Percentiles rank a stretch among this genome's conserved stretches.
phyloP scores from a whole-genome alignment of 2,888 invertebrate species.

The Meganola albula region DNA sequence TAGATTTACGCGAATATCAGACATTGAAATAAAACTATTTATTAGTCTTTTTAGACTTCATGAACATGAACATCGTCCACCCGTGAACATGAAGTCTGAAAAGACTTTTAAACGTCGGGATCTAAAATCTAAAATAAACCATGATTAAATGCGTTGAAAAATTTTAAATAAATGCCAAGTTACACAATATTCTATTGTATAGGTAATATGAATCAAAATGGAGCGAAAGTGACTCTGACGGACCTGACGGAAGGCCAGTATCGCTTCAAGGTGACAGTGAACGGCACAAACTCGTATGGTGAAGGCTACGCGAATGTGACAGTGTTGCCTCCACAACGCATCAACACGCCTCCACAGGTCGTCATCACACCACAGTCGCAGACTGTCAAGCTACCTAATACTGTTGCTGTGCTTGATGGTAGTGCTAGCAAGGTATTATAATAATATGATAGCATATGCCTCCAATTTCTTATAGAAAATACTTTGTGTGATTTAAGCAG shows the following conservation, averaged over 20 bases:
- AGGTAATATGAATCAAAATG: slow-evolving; percentile 90
- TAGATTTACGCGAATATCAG: no score
- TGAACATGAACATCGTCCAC: no score
- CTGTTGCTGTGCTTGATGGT: slow-evolving; percentile 93
- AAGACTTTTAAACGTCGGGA: no score
- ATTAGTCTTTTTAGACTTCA: no score
- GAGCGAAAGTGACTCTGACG: slow-evolving; percentile 87
- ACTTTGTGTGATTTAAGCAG: slow-evolving; percentile 81
- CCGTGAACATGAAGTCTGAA: no score
- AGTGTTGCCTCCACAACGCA: slow-evolving; percentile 88
- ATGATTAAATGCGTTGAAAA: no score
- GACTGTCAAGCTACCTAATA: slow-evolving; percentile 92
- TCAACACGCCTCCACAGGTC: slow-evolving; percentile 90
- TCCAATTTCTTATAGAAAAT: slow-evolving; percentile 68
- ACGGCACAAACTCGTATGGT: slow-evolving; percentile 86
- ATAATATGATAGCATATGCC: slow-evolving; percentile 72
- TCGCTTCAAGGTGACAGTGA: slow-evolving; percentile 89
- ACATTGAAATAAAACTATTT: no score
- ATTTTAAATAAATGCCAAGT: no score
- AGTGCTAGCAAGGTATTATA: slow-evolving; percentile 79
- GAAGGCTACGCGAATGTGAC: slow-evolving; percentile 93
- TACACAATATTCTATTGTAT: not conserved
- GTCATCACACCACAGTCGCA: slow-evolving; percentile 91
- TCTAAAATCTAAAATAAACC: no score
- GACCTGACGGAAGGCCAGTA: slow-evolving; percentile 92